Base-by-base conservation (phyloP, 2,888 invertebrate genomes). In the Harpagoxenus sublaevis region DNA sequence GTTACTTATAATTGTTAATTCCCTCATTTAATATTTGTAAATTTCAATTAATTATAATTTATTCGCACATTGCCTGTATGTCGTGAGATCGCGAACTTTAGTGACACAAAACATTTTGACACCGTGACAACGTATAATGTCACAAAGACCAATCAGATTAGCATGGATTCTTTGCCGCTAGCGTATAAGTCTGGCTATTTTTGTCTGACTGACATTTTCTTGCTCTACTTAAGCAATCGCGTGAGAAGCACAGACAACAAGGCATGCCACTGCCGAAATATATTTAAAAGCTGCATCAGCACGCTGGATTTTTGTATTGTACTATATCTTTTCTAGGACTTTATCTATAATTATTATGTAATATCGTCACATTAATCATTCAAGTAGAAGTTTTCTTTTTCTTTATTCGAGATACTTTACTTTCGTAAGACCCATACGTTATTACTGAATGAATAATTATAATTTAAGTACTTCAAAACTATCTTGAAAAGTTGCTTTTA, bases 181-280 rank as follows among this genome's bases (percentile, higher is more conserved):
- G 23, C 42, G 28, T 9, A 53, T 15, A 68, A n/a, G 28, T 55
- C 18, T n/a, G 9, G 8, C 42, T 78, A 78, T 78, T 71, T 79
- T 71, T 8, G 57, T 60, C 57, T 23, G 63, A 75, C 62, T 62
- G 70, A 79, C 71, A 79, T 71, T 71, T 70, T 79, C 71, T 60
- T 71, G 71, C 57, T 79, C 79, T 71, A 79, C 57, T 71, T 79
- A 57, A 79, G 23, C 57, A 23, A 57, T 57, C 57, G 71, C 79
- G 71, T 57, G 71, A 57, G 79, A 79, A 70, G 48, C 45, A 42
- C 23, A 18, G 18, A 45, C 71, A 48, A 71, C 18, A 53, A 77
- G 4, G 23, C 60, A 70, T 60, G 45, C 15, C 68, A 68, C n/a
- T 55, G 31, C 39, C 53, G 53, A 77, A 77, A 77, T 77, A 28